A percentile compares a stretch with the other conserved stretches of the same genome.
Conservation (phyloP, 2,113 vertebrate genomes). For the Manacus vitellinus region DNA sequence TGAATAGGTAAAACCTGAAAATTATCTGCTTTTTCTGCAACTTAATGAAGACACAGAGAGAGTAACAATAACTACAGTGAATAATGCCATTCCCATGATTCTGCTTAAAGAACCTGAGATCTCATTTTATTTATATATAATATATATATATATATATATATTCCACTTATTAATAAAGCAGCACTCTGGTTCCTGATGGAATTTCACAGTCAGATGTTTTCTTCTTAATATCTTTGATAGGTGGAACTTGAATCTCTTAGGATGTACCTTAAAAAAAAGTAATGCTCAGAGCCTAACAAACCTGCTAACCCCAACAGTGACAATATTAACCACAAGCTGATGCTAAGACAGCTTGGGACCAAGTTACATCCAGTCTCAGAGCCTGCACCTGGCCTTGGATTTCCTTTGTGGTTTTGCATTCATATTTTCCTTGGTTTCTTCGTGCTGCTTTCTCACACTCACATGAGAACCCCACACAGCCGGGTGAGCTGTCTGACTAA, state of each 20-base stretch:
- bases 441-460: neutral
- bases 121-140: neutral
- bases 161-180: neutral
- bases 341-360: neutral
- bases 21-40: neutral
- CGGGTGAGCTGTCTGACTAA: neutral
- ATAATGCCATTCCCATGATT: neutral
- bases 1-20: neutral
- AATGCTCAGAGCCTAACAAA: neutral
- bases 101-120: neutral
- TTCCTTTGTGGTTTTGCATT: conserved; percentile 25
- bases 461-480: neutral
- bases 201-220: neutral
- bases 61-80: neutral
- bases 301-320: neutral
- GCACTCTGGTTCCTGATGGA: neutral
- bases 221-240: neutral
- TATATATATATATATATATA: too few relatives aligned
- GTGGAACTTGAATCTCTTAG: neutral
- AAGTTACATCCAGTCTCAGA: neutral
- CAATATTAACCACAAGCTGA: neutral
- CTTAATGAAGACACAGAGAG: neutral
- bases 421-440: conserved; percentile 15
- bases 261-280: neutral
- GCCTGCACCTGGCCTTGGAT: conserved; percentile 1